Conservation (phyloP, 2,888 invertebrate species). For the Julus scandinavius region DNA sequence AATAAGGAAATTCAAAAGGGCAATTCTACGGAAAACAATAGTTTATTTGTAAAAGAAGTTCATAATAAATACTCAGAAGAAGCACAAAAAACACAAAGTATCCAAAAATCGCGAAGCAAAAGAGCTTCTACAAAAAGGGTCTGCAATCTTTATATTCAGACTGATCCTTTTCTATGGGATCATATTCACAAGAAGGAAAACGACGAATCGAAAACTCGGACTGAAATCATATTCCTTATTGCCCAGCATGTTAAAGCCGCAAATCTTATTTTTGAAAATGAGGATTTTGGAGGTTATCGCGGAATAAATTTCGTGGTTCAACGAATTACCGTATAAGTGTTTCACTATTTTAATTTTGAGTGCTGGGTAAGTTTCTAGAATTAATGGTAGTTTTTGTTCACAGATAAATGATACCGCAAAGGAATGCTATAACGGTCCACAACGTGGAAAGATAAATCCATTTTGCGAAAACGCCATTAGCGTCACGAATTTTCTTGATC, state of each 20-base stretch:
- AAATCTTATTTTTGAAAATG: constrained; percentile 95
- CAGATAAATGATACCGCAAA: constrained; percentile 92
- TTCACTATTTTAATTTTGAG: background rate
- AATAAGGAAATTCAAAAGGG: background rate
- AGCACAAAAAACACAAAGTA: constrained; percentile 57
- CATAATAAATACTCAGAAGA: constrained; percentile 59
- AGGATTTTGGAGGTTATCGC: constrained; percentile 94
- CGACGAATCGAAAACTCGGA: constrained; percentile 84
- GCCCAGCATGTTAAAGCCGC: constrained; percentile 99
- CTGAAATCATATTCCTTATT: constrained; percentile 96
- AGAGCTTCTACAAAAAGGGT: constrained; percentile 68
- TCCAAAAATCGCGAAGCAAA: constrained; percentile 45
- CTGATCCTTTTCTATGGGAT: constrained; percentile 97
- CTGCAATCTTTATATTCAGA: constrained; percentile 96
- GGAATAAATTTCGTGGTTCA: constrained; percentile 98
- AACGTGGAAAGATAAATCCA: constrained; percentile 72
- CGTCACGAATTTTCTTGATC: constrained; percentile 97
- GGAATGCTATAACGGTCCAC: constrained; percentile 72
- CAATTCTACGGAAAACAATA: background rate
- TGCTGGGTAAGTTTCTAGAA: background rate
- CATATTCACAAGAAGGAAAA: constrained; percentile 78
- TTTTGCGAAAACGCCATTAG: constrained; percentile 98
- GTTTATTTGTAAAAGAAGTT: constrained; percentile 48
- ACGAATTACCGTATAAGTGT: constrained; percentile 76
- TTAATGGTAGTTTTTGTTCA: constrained; percentile 61